phyloP scores from a whole-genome alignment of 2,797 vertebrate species.

The Sebastes kiyomatsui region DNA sequence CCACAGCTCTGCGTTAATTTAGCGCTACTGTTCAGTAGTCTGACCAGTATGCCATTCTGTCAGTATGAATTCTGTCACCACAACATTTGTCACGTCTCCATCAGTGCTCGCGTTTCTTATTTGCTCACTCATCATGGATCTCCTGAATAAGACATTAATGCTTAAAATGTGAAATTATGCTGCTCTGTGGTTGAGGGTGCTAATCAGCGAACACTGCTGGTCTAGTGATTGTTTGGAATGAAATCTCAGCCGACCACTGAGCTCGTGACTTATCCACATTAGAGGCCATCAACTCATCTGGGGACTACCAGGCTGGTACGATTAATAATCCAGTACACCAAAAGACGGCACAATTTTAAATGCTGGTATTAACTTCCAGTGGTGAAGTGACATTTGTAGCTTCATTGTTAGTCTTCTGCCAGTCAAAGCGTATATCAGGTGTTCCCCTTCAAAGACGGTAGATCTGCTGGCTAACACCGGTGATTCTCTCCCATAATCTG shows the following conservation, averaged over 20 bases:
- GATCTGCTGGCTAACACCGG: too few species aligned
- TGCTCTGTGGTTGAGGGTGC: conserved; percentile 20
- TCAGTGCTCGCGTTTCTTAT: neutral
- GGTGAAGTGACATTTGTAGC: neutral
- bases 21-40: too few species aligned
- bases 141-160: conserved; percentile 9
- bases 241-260: conserved; percentile 37
- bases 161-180: conserved; percentile 23
- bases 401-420: conserved; percentile 9
- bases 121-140: conserved; percentile 5
- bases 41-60: too few species aligned
- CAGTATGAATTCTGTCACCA: neutral
- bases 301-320: neutral
- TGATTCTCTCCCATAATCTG: neutral
- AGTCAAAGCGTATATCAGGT: neutral
- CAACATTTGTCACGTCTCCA: neutral
- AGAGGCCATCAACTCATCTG: conserved; percentile 27
- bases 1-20: too few species aligned
- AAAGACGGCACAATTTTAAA: neutral
- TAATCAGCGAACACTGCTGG: conserved; percentile 43
- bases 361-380: neutral
- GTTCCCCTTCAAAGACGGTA: too few species aligned
- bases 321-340: neutral
- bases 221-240: conserved; percentile 42
- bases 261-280: conserved; percentile 35